phyloP scores from a whole-genome alignment of 2,888 invertebrate genomes.

The Pollenia angustigena region DNA sequence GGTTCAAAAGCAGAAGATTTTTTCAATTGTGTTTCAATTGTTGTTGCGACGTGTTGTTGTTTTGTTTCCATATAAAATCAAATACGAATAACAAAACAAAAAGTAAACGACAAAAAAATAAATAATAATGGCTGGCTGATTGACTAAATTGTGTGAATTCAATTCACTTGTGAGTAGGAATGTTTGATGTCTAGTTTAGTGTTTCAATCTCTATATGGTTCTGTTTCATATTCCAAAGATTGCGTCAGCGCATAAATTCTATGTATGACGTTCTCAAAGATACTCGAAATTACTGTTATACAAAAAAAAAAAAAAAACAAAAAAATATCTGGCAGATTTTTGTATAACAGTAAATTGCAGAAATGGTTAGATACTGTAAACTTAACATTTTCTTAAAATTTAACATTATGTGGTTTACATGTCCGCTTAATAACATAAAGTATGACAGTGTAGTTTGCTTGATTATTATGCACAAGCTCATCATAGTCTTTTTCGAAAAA shows the following conservation, averaged over 20 bases:
- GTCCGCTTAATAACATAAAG: background rate
- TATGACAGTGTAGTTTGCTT: constrained; percentile 25
- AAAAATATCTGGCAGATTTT: background rate
- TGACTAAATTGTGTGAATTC: constrained; percentile 8
- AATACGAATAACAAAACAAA: constrained; percentile 19
- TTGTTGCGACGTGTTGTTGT: constrained; percentile 1
- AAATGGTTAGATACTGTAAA: constrained; percentile 8
- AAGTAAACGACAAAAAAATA: constrained; percentile 18
- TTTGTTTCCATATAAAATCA: background rate
- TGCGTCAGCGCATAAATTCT: constrained; percentile 69
- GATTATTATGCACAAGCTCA: background rate
- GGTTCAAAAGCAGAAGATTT: constrained; percentile 16
- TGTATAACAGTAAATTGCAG: constrained; percentile 17
- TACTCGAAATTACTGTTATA: constrained; percentile 32
- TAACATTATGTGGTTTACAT: constrained; percentile 19
- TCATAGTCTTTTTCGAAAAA: background rate
- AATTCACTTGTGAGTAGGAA: background rate
- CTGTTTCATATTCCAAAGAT: constrained; percentile 56
- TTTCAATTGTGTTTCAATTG: background rate
- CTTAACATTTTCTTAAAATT: background rate
- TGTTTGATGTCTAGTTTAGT: background rate
- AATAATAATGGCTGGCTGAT: constrained; percentile 57
- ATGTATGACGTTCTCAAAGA: constrained; percentile 40
- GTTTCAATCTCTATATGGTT: constrained; percentile 1
- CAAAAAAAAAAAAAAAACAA: constrained; percentile 9